Base-by-base conservation (phyloP, 2,888 invertebrate genomes). In the Chrysolina americana region DNA sequence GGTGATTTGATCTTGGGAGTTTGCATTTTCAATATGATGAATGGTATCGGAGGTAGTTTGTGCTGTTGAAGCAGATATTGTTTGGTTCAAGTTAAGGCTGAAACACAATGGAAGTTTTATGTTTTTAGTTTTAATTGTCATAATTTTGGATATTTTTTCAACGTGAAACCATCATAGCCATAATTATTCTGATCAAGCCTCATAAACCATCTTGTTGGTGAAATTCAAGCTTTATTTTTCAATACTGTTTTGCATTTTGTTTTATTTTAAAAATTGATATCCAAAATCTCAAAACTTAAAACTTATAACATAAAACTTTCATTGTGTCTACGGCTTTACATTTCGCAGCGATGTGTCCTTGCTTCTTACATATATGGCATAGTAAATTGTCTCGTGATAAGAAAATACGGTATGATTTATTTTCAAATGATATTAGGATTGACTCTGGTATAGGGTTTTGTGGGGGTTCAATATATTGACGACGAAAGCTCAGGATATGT, bases 351-450 rank as follows among this genome's bases (percentile, higher is more conserved):
- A 5, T 48, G 6, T 48, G 48, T 5, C 48, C 48, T 17, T 48
- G 28, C 5, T 28, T 28, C 28, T 28, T 28, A 5, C 28, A 3
- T 28, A 3, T 2, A 5, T 28, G 28, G 56, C 13, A 28, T 59
- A 21, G 3, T 59, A 59, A 9, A 21, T 15, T 59, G 21, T 59
- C 59, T 59, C 59, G 59, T 59, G 59, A 59, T 59, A 59, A 59
- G 2, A 21, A 59, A 59, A 59, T 59, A 19, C 59, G 23, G 2
- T 59, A 59, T 4, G 19, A 59, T 59, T 4, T 59, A 59, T 59
- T 59, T 59, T 59, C 59, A 9, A 59, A 59, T 21, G 21, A 59
- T 59, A 59, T 59, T 10, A 59, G 59, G 21, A 59, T 56, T 56
- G 56, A 56, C 9, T 56, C 56, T 56, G 56, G 56, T 56, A 56